phyloP scores from a whole-genome alignment of 2,888 invertebrate species.

The Rhamnusium bicolor region DNA sequence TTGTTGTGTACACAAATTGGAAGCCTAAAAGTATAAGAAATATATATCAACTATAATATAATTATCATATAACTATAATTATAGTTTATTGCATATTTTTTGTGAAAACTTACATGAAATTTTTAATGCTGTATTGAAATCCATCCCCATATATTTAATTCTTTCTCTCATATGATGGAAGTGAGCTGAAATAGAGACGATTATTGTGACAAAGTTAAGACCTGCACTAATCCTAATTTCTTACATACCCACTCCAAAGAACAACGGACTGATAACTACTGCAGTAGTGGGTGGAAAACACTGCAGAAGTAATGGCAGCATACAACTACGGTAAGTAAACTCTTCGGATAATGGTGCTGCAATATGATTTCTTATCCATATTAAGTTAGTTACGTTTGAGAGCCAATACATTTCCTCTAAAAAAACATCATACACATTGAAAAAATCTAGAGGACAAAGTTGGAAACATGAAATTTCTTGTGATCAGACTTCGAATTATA shows the following conservation, averaged over 20 bases:
- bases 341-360: slow-evolving; percentile 96
- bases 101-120: slow-evolving; percentile 78
- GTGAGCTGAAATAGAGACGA: slow-evolving; percentile 77
- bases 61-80: too few relatives aligned
- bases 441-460: too few relatives aligned
- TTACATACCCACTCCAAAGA: slow-evolving; percentile 88
- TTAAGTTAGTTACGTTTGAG: slow-evolving; percentile 79
- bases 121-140: slow-evolving; percentile 79
- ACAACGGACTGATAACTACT: slow-evolving; percentile 88
- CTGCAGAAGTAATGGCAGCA: slow-evolving; percentile 91
- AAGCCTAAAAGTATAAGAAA: slow-evolving; percentile 77
- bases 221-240: background rate
- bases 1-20: slow-evolving; percentile 91
- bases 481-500: too few relatives aligned
- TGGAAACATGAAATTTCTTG: too few relatives aligned
- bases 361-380: slow-evolving; percentile 91
- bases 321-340: slow-evolving; percentile 95
- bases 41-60: slow-evolving; percentile 6
- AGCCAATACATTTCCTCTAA: slow-evolving; percentile 75
- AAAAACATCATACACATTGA: slow-evolving; percentile 16
- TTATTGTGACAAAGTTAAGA: background rate
- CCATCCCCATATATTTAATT: slow-evolving; percentile 78
- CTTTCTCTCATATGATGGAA: slow-evolving; percentile 92
- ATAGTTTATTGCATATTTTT: background rate
- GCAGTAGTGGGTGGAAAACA: slow-evolving; percentile 83